Percentiles rank a stretch among this genome's conserved stretches.
phyloP scores from a whole-genome alignment of 2,113 vertebrate species.

The Nibea coibor region DNA sequence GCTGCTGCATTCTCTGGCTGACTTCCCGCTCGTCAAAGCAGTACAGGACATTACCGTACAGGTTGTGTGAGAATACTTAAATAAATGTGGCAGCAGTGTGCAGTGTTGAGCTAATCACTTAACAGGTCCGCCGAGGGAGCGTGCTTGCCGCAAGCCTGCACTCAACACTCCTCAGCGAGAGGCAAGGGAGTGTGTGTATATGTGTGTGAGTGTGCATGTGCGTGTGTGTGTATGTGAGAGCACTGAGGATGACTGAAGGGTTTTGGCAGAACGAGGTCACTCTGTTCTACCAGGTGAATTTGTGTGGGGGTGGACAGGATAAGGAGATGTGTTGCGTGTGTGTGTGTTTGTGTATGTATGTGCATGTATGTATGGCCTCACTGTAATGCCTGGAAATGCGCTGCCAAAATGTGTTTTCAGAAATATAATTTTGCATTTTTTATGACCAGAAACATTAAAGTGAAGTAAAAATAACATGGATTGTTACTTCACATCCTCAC shows the following conservation, averaged over 20 bases:
- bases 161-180: slow-evolving; percentile 37
- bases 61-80: slow-evolving; percentile 32
- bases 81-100: slow-evolving; percentile 20
- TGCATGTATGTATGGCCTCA: slow-evolving; percentile 8
- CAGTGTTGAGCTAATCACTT: slow-evolving; percentile 64
- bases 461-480: not conserved
- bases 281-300: slow-evolving; percentile 79
- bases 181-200: slow-evolving; percentile 20
- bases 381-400: slow-evolving; percentile 33
- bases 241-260: slow-evolving; percentile 73
- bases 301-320: slow-evolving; percentile 67
- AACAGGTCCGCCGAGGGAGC: slow-evolving; percentile 65
- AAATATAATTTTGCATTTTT: not conserved
- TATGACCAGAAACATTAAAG: not conserved
- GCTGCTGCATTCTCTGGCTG: slow-evolving; percentile 30
- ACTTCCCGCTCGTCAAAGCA: slow-evolving; percentile 40
- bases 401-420: not conserved
- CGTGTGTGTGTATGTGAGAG: not conserved
- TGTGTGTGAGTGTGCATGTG: slow-evolving; percentile 25
- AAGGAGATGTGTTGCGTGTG: slow-evolving; percentile 41
- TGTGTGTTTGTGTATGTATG: not conserved
- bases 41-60: not conserved
- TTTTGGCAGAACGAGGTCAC: slow-evolving; percentile 82
- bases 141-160: slow-evolving; percentile 41
- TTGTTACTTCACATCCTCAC: not conserved